phyloP scores from a whole-genome alignment of 2,888 invertebrate species.

The Silvanus unidentatus region DNA sequence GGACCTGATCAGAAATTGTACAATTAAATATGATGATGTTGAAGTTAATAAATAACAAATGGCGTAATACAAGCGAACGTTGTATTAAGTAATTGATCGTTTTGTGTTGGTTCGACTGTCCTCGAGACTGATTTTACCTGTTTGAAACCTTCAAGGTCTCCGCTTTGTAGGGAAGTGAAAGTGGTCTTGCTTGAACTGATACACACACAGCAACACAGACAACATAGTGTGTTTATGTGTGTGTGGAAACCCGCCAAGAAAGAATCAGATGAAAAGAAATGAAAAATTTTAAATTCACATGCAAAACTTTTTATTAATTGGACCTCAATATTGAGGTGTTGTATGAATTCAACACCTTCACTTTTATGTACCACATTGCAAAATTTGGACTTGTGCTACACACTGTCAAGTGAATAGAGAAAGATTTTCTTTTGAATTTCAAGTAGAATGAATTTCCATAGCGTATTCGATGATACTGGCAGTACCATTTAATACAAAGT shows the following conservation, averaged over 20 bases:
- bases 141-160: constrained; percentile 48
- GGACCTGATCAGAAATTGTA: too few relatives aligned
- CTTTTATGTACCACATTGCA: constrained; percentile 10
- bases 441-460: too few relatives aligned
- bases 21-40: constrained; percentile 19
- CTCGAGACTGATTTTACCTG: constrained; percentile 50
- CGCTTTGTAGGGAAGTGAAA: constrained; percentile 50
- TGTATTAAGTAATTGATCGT: constrained; percentile 44
- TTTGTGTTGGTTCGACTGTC: constrained; percentile 45
- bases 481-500: too few relatives aligned
- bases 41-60: constrained; percentile 42
- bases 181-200: constrained; percentile 46
- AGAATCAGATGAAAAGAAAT: too few relatives aligned
- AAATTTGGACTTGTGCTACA: too few relatives aligned
- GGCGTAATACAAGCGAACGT: constrained; percentile 41
- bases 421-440: too few relatives aligned
- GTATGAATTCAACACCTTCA: too few relatives aligned
- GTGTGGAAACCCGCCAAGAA: not conserved
- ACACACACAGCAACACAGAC: constrained; percentile 33
- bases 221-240: constrained; percentile 18
- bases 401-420: too few relatives aligned
- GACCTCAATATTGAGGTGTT: constrained; percentile 14
- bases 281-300: too few relatives aligned
- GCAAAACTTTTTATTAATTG: too few relatives aligned
- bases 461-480: too few relatives aligned